These are phyloP conservation scores for Lissocephala sabroskyi DNA, from an alignment of 2,888 invertebrate genomes.

Conservation along the genomic window DNA sequence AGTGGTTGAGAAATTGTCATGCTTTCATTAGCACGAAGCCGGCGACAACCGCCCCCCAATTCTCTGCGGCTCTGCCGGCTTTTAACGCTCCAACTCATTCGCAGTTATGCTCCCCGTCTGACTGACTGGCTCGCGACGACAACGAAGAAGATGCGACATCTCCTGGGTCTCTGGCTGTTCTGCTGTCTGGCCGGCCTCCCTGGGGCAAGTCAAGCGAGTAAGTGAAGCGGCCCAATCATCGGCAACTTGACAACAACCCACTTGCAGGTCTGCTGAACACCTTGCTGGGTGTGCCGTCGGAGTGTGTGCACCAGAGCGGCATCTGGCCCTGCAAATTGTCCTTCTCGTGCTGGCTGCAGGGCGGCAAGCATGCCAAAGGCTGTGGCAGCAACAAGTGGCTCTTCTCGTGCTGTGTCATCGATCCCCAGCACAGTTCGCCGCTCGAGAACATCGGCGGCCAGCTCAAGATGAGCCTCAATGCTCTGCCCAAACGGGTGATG, in stretches of 20 bases:
- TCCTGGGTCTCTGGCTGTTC: constrained; percentile 6
- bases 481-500: constrained; percentile 68
- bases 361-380: constrained; percentile 79
- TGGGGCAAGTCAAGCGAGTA: constrained; percentile 35
- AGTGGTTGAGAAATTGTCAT: constrained; percentile 56
- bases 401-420: constrained; percentile 80
- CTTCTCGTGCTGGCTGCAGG: constrained; percentile 83
- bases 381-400: constrained; percentile 81
- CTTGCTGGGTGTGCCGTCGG: constrained; percentile 69
- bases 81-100: constrained; percentile 22
- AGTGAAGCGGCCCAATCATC: constrained; percentile 25
- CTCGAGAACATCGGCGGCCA: constrained; percentile 59
- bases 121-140: constrained; percentile 7
- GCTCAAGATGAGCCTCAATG: constrained; percentile 43
- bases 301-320: constrained; percentile 74
- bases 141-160: constrained; percentile 29
- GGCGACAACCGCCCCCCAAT: constrained; percentile 11
- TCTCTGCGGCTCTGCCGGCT: constrained; percentile 24
- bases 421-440: constrained; percentile 52
- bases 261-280: constrained; percentile 67
- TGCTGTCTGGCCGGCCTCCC: constrained; percentile 30
- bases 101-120: neutral
- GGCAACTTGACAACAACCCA: no score
- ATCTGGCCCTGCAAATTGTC: constrained; percentile 80
- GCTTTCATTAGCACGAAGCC: constrained; percentile 55